Evolutionary conservation across 1,140 invertebrate species (phyloP).

Genomic region (Eufriesea mexicana): DNA sequence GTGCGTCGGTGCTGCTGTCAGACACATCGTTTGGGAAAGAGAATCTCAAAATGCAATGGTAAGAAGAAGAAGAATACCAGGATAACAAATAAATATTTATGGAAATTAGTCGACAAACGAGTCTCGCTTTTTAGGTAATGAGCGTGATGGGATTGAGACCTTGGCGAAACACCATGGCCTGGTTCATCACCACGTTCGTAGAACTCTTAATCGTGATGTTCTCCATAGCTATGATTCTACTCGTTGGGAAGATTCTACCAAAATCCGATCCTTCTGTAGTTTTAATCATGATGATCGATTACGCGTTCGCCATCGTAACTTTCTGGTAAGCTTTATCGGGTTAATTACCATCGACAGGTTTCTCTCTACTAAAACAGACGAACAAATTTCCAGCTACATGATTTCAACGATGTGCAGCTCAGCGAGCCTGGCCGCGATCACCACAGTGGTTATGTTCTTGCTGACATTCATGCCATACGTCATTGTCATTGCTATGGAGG

Average conservation of each 20-base stretch:
- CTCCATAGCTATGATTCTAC: slow-evolving; percentile 82
- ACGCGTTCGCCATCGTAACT: slow-evolving; percentile 83
- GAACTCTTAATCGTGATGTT: slow-evolving; percentile 83
- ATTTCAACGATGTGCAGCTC: slow-evolving; percentile 85
- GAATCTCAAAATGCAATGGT: slow-evolving; percentile 87
- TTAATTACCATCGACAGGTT: background rate
- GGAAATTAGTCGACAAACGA: too few species aligned
- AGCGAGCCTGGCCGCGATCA: slow-evolving; percentile 85
- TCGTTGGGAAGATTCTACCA: slow-evolving; percentile 83
- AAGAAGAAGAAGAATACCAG: background rate
- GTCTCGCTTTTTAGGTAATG: slow-evolving; percentile 82
- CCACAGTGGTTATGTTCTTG: slow-evolving; percentile 84
- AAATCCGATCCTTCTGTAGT: slow-evolving; percentile 83
- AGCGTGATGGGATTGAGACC: slow-evolving; percentile 86
- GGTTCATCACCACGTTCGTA: slow-evolving; percentile 83
- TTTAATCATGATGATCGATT: slow-evolving; percentile 83
- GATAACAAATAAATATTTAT: background rate
- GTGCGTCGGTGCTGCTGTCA: slow-evolving; percentile 84
- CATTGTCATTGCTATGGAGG: slow-evolving; percentile 85
- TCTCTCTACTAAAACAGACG: too few species aligned
- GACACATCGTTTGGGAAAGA: slow-evolving; percentile 85
- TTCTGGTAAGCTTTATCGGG: slow-evolving; percentile 83
- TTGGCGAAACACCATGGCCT: slow-evolving; percentile 84
- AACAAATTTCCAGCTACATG: slow-evolving; percentile 84
- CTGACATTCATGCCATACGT: slow-evolving; percentile 86